Base-by-base conservation (phyloP, 2,113 vertebrate genomes). In the Phoxinus phoxinus region DNA sequence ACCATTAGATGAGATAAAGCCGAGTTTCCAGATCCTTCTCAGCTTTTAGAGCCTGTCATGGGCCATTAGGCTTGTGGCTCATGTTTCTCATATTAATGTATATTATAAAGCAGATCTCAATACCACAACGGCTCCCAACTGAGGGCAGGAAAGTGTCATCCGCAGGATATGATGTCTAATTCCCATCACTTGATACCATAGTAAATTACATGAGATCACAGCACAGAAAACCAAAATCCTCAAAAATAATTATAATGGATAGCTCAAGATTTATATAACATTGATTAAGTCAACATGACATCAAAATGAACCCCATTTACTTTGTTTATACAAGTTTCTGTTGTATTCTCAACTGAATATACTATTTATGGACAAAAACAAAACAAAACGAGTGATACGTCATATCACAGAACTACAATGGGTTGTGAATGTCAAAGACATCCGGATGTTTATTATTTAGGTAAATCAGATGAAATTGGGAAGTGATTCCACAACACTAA, bases 31-130 rank as follows among this genome's bases (percentile, higher is more conserved):
- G 46, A 77, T 37, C 72, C 72, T 44, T 32, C 10, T 69, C 59
- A 83, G 83, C 56, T 74, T 58, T 86, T 12, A 56, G 7, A 65
- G 69, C 32, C 71, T 19, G 44, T 41, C 74, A 86, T 77, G 80
- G 59, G 30, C n/a, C n/a, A 46, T 86, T 81, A 86, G 73, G 72
- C 79, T 58, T 23, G 23, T 69, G 72, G 7, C 59, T 76, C 71
- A 46, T 15, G 41, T 0, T 15, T 74, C n/a, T 74, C 41, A 46
- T 25, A 17, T 17, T 4, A 74, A 25, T 74, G n/a, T 8, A 35
- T 23, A 58, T 35, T 77, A 58, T 56, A 35, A 77, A 58, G 51
- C 19, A 77, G 19, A 77, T 13, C 51, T 77, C 27, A 48, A 56
- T 4, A 77, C 9, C 17, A 65, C 44, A 48, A 61, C 4, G 6